phyloP scores from a whole-genome alignment of 1,140 invertebrate species.

The Proctacanthus coquilletti region DNA sequence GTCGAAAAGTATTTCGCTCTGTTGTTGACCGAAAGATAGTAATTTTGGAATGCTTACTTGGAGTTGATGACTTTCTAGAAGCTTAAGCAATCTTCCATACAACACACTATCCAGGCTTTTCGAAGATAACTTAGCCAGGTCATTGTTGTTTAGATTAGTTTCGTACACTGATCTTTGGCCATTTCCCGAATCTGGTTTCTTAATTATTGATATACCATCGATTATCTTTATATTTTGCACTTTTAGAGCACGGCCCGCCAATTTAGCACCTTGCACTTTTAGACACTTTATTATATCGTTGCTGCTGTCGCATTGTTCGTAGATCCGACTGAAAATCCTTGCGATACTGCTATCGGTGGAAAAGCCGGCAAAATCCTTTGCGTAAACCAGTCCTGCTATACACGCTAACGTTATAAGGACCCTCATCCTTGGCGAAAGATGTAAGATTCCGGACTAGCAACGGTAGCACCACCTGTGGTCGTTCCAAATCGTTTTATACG shows the following conservation, averaged over 20 bases:
- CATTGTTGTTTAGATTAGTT: slow-evolving; percentile 34
- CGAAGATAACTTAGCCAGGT: slow-evolving; percentile 32
- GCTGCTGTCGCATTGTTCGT: slow-evolving; percentile 40
- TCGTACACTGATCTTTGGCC: slow-evolving; percentile 24
- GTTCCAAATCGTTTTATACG: too few species aligned
- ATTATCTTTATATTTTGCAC: slow-evolving; percentile 42
- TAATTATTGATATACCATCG: slow-evolving; percentile 40
- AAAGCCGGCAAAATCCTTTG: too few species aligned
- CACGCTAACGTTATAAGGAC: too few species aligned
- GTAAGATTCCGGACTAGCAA: too few species aligned
- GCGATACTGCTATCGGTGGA: too few species aligned
- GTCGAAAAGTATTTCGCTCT: slow-evolving; percentile 22
- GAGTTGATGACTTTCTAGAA: slow-evolving; percentile 43
- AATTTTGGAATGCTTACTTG: slow-evolving; percentile 36
- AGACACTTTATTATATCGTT: slow-evolving; percentile 47
- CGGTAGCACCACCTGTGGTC: too few species aligned
- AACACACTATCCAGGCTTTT: slow-evolving; percentile 39
- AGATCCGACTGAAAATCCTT: too few species aligned
- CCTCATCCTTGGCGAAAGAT: too few species aligned
- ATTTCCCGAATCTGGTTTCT: slow-evolving; percentile 14
- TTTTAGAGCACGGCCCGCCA: slow-evolving; percentile 43
- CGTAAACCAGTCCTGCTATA: too few species aligned
- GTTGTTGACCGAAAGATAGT: slow-evolving; percentile 17
- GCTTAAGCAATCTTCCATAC: slow-evolving; percentile 36
- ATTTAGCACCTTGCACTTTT: slow-evolving; percentile 45